Evolutionary conservation across 1,140 invertebrate genomes (phyloP).

Genomic region (Zaprionus tsacasi): DNA sequence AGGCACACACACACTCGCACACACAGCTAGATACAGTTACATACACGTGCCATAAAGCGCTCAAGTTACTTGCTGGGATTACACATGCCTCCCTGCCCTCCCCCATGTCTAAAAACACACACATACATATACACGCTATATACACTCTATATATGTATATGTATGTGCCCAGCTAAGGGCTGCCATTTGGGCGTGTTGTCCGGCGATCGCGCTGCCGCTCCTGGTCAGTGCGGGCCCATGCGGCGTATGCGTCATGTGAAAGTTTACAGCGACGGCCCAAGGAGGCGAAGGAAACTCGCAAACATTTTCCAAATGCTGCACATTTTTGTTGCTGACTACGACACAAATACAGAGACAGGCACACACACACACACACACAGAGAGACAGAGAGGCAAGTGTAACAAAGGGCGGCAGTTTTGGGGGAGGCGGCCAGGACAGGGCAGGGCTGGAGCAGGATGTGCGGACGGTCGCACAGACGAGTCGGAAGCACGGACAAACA

Average conservation of each 20-base stretch:
- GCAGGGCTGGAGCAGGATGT: conserved; percentile 59
- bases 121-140: neutral
- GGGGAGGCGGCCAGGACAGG: neutral
- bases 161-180: neutral
- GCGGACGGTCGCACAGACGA: conserved; percentile 80
- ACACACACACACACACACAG: conserved; percentile 46
- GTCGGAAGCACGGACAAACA: conserved; percentile 79
- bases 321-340: conserved; percentile 61
- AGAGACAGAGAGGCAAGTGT: conserved; percentile 37
- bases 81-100: conserved; percentile 36
- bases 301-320: conserved; percentile 77
- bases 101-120: neutral
- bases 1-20: conserved; percentile 18
- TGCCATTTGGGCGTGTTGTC: neutral
- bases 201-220: conserved; percentile 2
- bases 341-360: conserved; percentile 38
- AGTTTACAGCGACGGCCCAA: too few species aligned
- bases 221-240: conserved; percentile 27
- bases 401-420: conserved; percentile 28
- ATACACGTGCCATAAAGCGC: conserved; percentile 73
- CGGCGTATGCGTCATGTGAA: conserved; percentile 70
- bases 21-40: conserved; percentile 28
- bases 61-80: conserved; percentile 76
- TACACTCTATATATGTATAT: neutral
- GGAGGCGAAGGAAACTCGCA: conserved; percentile 5